Evolutionary conservation across 2,797 vertebrate species (phyloP).

Genomic region (Paratrypauchen microcephalus): DNA sequence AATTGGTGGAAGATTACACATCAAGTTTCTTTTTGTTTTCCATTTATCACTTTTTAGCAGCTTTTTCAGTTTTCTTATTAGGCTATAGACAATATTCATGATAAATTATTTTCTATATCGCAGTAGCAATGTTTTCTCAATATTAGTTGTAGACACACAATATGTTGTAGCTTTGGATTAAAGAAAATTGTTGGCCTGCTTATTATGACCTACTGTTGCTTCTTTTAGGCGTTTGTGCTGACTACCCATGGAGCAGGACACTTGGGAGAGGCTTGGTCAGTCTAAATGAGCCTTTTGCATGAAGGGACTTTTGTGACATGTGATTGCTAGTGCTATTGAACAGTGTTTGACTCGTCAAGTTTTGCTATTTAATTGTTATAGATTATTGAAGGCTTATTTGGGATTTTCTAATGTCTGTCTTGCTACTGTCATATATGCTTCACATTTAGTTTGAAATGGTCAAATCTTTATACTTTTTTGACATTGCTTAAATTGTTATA

Average conservation of each 20-base stretch:
- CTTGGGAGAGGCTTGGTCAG: constrained; percentile 64
- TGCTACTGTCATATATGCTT: neutral
- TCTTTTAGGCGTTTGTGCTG: constrained; percentile 49
- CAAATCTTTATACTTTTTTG: neutral
- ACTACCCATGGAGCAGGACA: constrained; percentile 60
- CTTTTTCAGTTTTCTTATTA: neutral
- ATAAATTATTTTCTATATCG: too few species aligned
- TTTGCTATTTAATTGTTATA: neutral
- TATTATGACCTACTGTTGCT: neutral
- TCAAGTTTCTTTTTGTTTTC: neutral
- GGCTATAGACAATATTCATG: neutral
- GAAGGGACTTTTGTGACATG: neutral
- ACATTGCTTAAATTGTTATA: too few species aligned
- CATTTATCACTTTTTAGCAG: too few species aligned
- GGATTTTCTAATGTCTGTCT: neutral
- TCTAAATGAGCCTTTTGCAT: constrained; percentile 13
- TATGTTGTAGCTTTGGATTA: neutral
- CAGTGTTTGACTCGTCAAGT: constrained; percentile 11
- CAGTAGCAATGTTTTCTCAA: neutral
- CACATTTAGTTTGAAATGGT: neutral
- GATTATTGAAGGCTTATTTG: neutral
- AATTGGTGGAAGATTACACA: too few species aligned
- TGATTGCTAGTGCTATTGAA: neutral
- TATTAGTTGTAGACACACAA: neutral
- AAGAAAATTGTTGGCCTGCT: neutral